Evolutionary conservation across 1,140 invertebrate species (phyloP), one percentile per base, ranked within the genome.

Genomic region (Tetragonula clypearis): DNA sequence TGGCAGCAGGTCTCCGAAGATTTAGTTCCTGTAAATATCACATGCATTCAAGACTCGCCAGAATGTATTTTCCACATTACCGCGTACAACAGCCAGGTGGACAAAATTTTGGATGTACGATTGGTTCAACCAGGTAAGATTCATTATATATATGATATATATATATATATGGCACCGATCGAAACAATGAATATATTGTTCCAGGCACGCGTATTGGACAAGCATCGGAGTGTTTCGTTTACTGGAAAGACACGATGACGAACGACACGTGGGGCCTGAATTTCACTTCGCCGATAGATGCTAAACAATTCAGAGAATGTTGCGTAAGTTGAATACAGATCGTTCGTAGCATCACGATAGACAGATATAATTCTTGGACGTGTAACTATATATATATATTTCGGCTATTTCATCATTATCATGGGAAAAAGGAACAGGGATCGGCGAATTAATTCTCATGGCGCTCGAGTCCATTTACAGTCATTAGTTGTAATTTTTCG

Each of bases 181-280:
- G 14, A 62, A 62, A n/a, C n/a, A n/a, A 62, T 53, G 53, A n/a
- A 15, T 73, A 15, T 73, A 62, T 19, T 82, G 60, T 86, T 88
- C 56, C 55, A 99, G 98, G 98, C 56, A 99, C 98, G 72, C 97
- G 98, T 88, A 98, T 99, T 92, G 99, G 98, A 19, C 99, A 99
- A 95, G 98, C 99, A 41, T 99, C 98, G 17, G 99, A 99, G 96
- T 99, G 99, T 95, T 99, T 99, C 95, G 98, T 99, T 62, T 99
- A 99, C 94, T 99, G 99, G 99, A 99, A 99, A 95, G 99, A 99
- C 95, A 97, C 98, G 5, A 97, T 98, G 96, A 99, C 98, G 87
- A 98, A 98, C 94, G 98, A 99, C 94, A 99, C 99, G n/a, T 99
- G 99, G 99, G 99, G 99, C 72, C 96, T 99, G 79, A 99, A 99